Conservation (phyloP, 2,113 vertebrate genomes). For the Percopsis transmontana region DNA sequence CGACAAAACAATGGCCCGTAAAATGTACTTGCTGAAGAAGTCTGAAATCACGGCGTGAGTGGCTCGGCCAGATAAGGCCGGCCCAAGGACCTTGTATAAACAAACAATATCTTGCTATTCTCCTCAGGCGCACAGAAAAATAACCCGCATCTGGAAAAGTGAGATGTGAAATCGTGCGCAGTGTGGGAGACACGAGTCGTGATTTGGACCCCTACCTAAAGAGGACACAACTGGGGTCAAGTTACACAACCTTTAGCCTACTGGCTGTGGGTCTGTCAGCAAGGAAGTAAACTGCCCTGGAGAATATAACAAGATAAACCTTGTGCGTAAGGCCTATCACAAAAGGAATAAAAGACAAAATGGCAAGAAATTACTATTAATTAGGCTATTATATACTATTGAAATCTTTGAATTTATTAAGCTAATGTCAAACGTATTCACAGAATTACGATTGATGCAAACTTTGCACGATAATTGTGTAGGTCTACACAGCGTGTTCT, state of each 20-base stretch:
- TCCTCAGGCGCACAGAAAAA: slow-evolving; percentile 48
- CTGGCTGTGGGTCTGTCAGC: slow-evolving; percentile 15
- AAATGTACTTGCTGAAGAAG: slow-evolving; percentile 65
- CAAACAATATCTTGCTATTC: slow-evolving; percentile 69
- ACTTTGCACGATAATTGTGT: no score
- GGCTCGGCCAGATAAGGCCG: slow-evolving; percentile 77
- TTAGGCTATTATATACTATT: no score
- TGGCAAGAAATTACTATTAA: no score
- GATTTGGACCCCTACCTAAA: slow-evolving; percentile 64
- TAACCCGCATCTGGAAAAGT: slow-evolving; percentile 77
- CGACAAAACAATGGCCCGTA: slow-evolving; percentile 76
- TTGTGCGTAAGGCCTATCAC: no score
- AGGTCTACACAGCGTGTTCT: no score
- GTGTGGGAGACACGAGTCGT: slow-evolving; percentile 73
- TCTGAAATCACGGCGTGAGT: slow-evolving; percentile 82
- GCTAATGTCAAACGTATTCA: no score
- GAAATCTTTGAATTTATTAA: no score
- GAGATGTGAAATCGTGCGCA: slow-evolving; percentile 62
- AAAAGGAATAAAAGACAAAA: no score
- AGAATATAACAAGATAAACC: no score
- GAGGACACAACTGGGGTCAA: slow-evolving; percentile 60
- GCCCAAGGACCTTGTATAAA: slow-evolving; percentile 70
- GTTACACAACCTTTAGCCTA: slow-evolving; percentile 58
- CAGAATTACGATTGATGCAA: no score
- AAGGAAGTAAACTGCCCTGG: not conserved